Conservation (phyloP, 2,113 vertebrate species). For the Guaruba guarouba region DNA sequence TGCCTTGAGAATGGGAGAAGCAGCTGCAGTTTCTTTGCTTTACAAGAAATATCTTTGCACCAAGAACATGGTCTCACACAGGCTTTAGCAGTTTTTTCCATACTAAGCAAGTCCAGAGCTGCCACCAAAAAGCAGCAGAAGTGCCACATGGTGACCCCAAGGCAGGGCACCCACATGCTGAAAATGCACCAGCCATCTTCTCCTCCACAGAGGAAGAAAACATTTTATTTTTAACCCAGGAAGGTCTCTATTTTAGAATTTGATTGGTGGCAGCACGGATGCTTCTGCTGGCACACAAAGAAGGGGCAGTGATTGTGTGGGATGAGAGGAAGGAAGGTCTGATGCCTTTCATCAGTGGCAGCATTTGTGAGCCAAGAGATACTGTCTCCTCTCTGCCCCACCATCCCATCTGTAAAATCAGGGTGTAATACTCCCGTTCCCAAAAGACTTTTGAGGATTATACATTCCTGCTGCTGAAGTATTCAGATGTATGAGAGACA, state of each 20-base stretch:
- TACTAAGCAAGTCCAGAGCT: background rate
- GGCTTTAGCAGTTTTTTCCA: background rate
- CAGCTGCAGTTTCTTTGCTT: background rate
- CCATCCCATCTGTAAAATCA: background rate
- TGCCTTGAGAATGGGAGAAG: background rate
- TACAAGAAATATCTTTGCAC: background rate
- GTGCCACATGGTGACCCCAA: background rate
- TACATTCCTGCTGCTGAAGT: background rate
- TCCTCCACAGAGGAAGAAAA: background rate
- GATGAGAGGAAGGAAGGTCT: background rate
- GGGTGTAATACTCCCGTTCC: background rate
- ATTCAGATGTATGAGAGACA: background rate
- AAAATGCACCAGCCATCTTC: background rate
- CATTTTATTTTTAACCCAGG: background rate
- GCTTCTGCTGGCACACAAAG: background rate
- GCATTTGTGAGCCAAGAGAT: background rate
- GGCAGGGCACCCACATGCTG: accelerated
- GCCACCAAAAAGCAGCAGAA: background rate
- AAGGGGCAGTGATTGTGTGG: background rate
- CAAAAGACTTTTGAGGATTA: background rate
- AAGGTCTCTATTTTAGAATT: background rate
- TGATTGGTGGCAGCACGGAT: background rate
- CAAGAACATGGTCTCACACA: background rate
- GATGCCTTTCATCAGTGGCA: background rate
- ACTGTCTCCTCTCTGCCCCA: background rate